A percentile compares a stretch with the other conserved stretches of the same genome.
These are phyloP conservation scores for Spicauda simplicius DNA, from an alignment of 2,888 invertebrate species.

Conservation along the genomic window DNA sequence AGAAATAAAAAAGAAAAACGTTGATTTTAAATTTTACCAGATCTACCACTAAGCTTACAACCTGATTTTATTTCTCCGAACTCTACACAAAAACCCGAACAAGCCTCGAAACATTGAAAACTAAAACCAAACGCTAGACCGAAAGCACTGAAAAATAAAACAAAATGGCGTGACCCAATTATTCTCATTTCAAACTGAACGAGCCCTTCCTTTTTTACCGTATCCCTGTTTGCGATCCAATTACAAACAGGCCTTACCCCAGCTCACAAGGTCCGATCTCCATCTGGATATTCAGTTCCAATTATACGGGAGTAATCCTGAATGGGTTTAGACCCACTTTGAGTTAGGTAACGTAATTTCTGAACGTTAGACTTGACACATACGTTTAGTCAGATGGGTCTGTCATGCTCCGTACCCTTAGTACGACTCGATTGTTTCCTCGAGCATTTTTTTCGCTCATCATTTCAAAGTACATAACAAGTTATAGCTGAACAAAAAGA, in stretches of 20 bases:
- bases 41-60: too few relatives aligned
- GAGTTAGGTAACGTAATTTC: background rate
- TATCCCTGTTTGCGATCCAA: constrained; percentile 10
- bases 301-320: constrained; percentile 17
- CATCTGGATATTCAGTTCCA: constrained; percentile 8
- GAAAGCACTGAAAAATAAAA: background rate
- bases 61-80: too few relatives aligned
- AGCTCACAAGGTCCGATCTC: constrained; percentile 2
- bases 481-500: too few relatives aligned
- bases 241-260: constrained; percentile 4
- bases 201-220: background rate
- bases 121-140: background rate
- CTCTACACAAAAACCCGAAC: too few relatives aligned
- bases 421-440: too few relatives aligned
- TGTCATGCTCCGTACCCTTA: too few relatives aligned
- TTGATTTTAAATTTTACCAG: too few relatives aligned
- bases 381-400: background rate
- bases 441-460: too few relatives aligned
- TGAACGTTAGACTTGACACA: background rate
- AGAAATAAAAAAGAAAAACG: too few relatives aligned
- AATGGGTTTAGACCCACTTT: background rate
- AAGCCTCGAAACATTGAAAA: too few relatives aligned
- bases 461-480: too few relatives aligned
- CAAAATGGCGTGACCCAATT: constrained; percentile 11
- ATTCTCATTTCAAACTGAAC: background rate